phyloP scores from a whole-genome alignment of 2,888 invertebrate genomes.

The Pseudococcus jackbeardsleyi region DNA sequence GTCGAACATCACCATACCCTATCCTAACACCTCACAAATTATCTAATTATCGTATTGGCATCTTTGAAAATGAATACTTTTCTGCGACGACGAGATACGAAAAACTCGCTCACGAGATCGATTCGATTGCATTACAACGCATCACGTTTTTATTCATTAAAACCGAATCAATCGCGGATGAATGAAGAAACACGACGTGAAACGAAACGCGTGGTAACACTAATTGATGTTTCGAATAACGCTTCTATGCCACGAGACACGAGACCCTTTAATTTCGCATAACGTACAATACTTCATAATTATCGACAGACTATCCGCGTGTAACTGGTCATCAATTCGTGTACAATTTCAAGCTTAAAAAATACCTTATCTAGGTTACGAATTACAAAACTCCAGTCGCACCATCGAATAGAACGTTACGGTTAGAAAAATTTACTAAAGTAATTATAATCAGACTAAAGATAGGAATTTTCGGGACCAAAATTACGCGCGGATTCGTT shows the following conservation, averaged over 20 bases:
- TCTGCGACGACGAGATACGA: not conserved
- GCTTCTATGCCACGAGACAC: conserved; percentile 10
- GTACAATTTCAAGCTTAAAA: not conserved
- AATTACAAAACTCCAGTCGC: not conserved
- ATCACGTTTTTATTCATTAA: conserved; percentile 33
- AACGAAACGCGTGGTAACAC: conserved; percentile 16
- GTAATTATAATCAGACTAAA: not conserved
- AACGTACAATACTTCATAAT: not conserved
- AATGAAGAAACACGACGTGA: not conserved
- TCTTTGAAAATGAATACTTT: not conserved
- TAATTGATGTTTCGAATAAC: conserved; percentile 21
- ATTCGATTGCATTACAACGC: conserved; percentile 1
- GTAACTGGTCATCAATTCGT: conserved; percentile 1
- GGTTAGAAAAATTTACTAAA: not conserved
- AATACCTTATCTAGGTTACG: not conserved
- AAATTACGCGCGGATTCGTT: not conserved
- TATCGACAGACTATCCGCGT: not conserved
- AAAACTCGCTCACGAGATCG: not conserved
- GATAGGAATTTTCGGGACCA: not conserved
- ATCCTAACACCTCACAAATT: not conserved
- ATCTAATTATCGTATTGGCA: conserved; percentile 1
- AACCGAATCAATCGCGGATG: not conserved
- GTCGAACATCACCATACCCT: not conserved
- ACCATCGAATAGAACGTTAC: not conserved
- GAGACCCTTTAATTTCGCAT: conserved; percentile 7